Evolutionary conservation across 2,888 invertebrate species (phyloP).

Genomic region (Bombyx huttoni): DNA sequence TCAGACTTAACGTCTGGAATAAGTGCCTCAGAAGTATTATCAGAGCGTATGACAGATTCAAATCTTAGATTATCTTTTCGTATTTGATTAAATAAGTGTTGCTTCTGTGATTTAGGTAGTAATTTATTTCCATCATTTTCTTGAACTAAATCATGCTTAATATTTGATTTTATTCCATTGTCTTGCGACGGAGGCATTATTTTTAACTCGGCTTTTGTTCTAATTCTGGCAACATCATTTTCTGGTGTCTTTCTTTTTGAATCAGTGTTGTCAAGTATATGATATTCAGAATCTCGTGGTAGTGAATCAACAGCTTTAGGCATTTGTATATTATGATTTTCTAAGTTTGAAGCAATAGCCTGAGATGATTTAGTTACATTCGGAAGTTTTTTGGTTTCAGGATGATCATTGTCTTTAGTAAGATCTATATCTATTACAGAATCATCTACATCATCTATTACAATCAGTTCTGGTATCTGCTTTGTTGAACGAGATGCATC

Average conservation of each 20-base stretch:
- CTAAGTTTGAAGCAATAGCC: conserved; percentile 18
- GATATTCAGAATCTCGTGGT: conserved; percentile 60
- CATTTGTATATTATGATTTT: conserved; percentile 72
- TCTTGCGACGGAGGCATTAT: conserved; percentile 62
- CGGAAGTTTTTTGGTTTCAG: conserved; percentile 20
- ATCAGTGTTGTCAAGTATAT: conserved; percentile 35
- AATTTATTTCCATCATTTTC: conserved; percentile 34
- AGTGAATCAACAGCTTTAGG: conserved; percentile 80
- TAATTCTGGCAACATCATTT: conserved; percentile 77
- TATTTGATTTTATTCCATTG: conserved; percentile 25
- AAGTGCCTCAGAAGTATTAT: conserved; percentile 62
- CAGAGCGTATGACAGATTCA: conserved; percentile 74
- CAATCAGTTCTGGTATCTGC: conserved; percentile 58
- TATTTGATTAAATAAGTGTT: conserved; percentile 63
- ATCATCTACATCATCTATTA: conserved; percentile 63
- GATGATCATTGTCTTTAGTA: conserved; percentile 42
- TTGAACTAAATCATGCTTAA: conserved; percentile 16
- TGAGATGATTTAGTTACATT: conserved; percentile 17
- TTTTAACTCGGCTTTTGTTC: conserved; percentile 90
- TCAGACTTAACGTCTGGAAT: conserved; percentile 77
- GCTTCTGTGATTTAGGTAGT: conserved; percentile 54
- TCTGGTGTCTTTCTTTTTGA: conserved; percentile 51
- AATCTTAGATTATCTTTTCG: conserved; percentile 53
- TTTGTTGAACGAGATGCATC: conserved; percentile 68
- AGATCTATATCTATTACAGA: conserved; percentile 62